Evolutionary conservation across 2,797 vertebrate species (phyloP), one percentile per base, ranked within the genome.

Genomic region (Yasuhikotakia modesta): DNA sequence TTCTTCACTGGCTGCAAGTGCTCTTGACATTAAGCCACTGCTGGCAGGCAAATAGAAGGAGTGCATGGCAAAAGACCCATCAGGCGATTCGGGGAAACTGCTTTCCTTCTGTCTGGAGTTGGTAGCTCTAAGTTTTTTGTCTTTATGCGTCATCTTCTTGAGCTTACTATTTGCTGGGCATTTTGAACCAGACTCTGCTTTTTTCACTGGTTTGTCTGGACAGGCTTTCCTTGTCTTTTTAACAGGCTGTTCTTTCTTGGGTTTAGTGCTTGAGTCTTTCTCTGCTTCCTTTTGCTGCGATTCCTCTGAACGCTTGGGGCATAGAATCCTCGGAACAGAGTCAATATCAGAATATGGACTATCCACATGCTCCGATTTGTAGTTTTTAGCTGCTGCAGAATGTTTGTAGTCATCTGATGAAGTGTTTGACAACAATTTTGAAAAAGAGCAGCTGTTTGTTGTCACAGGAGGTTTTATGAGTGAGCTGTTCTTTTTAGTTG

Each of bases 271-370:
- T 46, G 70, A 32, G 11, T 30, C 48, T 65, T 45, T 71, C 46
- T 82, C 70, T 1, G 30, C 43, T 6, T 84, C 81, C 12, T 35
- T 67, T 48, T 64, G 1, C 0, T 81, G 81, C 32, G 85, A 81
- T 30, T 85, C 43, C 1, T 88, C 82, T 5, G 86, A 82, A 50
- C 89, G 90, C 86, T 93, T 94, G 1, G 92, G 90, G 35, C 92
- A 91, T 66, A 91, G 87, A 46, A 93, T 88, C 83, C 90, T 87
- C 0, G 93, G 92, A 69, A 93, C 88, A 0, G 91, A 89, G 70
- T 93, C 91, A 52, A 93, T 88, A 83, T 93, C 91, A 11, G 89
- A 85, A 69, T 93, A 93, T 0, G 89, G 92, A 2, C 90, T 92
- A 82, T 92, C 91, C 82, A 85, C 85, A 4, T 82, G 82, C 60